These are phyloP conservation scores for Drosophila picticornis DNA, from an alignment of 2,888 invertebrate genomes.

Conservation along the genomic window DNA sequence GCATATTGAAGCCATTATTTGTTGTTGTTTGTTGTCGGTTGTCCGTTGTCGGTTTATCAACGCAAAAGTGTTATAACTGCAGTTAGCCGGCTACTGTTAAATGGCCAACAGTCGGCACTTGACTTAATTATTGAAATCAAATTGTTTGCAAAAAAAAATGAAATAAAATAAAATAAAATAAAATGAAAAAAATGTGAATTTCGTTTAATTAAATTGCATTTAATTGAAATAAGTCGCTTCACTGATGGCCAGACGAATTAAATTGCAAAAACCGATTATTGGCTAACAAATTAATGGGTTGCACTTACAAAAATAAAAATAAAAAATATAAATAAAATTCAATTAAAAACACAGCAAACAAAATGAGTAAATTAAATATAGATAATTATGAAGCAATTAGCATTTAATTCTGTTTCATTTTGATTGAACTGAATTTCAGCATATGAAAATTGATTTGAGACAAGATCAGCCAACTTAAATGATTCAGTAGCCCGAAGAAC, in stretches of 20 bases:
- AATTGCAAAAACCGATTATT: conserved; percentile 5
- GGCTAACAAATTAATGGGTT: not conserved
- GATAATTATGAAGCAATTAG: not conserved
- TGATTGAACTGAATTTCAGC: not conserved
- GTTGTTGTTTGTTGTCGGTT: not conserved
- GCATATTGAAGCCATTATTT: conserved; percentile 27
- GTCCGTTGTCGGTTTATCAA: not conserved
- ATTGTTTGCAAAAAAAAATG: not conserved
- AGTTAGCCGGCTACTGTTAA: conserved; percentile 15
- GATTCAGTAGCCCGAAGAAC: not conserved
- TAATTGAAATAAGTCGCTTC: conserved; percentile 38
- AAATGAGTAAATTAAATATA: not conserved
- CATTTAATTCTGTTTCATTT: not conserved
- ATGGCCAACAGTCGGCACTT: conserved; percentile 22
- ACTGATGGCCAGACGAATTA: conserved; percentile 14
- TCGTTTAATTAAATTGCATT: conserved; percentile 39
- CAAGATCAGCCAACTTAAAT: not conserved
- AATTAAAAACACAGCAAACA: not conserved
- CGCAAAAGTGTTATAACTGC: conserved; percentile 21
- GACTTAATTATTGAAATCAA: conserved; percentile 24
- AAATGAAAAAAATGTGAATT: not conserved
- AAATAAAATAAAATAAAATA: no score
- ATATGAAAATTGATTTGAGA: not conserved
- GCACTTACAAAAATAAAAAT: not conserved
- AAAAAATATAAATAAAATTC: not conserved